Percentiles rank a stretch among this genome's conserved stretches.
phyloP scores from a whole-genome alignment of 2,797 vertebrate genomes.

The Ctenopoma kingsleyae region DNA sequence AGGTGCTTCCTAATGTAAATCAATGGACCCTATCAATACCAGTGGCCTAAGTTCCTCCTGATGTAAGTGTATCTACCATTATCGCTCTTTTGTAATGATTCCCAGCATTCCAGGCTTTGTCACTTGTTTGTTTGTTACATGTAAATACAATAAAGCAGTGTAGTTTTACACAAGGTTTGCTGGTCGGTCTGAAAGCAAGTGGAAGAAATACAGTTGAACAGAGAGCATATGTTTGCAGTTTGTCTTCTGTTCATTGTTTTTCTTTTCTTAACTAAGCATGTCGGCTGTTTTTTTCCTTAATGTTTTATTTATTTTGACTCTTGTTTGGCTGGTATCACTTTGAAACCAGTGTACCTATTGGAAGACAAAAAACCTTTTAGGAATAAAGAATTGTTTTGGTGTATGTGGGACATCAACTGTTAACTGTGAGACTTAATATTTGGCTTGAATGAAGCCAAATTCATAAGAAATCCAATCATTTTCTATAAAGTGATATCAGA shows the following conservation, averaged over 20 bases:
- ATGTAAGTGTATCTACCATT: constrained; percentile 92
- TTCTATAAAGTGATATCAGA: neutral
- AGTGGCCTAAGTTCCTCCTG: constrained; percentile 93
- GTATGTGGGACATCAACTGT: neutral
- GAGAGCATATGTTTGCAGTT: constrained; percentile 55
- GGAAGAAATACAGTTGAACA: constrained; percentile 55
- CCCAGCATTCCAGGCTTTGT: constrained; percentile 94
- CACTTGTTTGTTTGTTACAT: constrained; percentile 85
- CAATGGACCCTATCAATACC: constrained; percentile 92
- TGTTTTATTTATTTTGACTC: constrained; percentile 92
- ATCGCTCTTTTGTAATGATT: constrained; percentile 92
- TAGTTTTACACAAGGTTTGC: constrained; percentile 86
- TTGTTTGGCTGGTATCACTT: constrained; percentile 91
- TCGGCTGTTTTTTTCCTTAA: constrained; percentile 78
- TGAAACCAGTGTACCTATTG: constrained; percentile 90
- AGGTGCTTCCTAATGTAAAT: constrained; percentile 95
- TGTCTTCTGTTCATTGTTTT: constrained; percentile 62
- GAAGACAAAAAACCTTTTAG: constrained; percentile 66
- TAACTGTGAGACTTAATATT: neutral
- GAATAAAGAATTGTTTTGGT: constrained; percentile 54
- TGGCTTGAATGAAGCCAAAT: neutral
- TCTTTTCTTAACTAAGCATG: constrained; percentile 72
- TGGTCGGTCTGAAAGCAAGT: constrained; percentile 74
- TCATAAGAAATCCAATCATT: neutral
- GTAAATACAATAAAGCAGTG: constrained; percentile 90